phyloP scores from a whole-genome alignment of 2,113 vertebrate species.

The Fulmarus glacialis region DNA sequence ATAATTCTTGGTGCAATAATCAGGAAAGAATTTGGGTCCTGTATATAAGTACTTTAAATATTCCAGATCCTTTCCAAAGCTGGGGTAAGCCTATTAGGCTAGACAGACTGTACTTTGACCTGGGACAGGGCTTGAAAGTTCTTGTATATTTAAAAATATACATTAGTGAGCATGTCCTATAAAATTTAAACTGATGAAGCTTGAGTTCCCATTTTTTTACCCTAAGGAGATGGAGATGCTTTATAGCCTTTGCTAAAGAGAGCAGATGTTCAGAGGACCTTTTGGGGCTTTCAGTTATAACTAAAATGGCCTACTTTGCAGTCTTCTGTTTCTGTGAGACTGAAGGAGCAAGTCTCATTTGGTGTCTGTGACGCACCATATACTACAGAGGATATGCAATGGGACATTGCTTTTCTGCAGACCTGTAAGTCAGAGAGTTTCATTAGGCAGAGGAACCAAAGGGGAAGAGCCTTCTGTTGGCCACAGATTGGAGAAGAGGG shows the following conservation, averaged over 20 bases:
- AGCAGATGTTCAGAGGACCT: constrained; percentile 24
- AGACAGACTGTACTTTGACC: not conserved
- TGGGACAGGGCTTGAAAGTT: not conserved
- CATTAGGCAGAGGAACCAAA: not conserved
- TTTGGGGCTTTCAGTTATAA: not conserved
- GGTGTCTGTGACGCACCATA: rapidly evolving
- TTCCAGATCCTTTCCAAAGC: not conserved
- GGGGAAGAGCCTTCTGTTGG: not conserved
- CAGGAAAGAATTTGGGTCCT: not conserved
- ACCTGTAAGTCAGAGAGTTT: not conserved
- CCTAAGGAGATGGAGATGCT: not conserved
- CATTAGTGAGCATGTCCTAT: not conserved
- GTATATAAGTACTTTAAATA: not conserved
- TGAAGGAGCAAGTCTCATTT: not conserved
- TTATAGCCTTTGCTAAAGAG: not conserved
- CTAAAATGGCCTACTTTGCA: not conserved
- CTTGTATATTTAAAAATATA: not conserved
- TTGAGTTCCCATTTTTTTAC: not conserved
- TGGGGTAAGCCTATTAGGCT: not conserved
- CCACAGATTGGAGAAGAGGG: not conserved
- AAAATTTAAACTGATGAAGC: not conserved
- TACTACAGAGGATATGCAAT: not conserved
- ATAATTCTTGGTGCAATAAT: not conserved
- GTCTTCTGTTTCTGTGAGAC: not conserved
- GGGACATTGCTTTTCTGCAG: not conserved